Base-by-base conservation (phyloP, 2,113 vertebrate species). In the Diadophis punctatus region DNA sequence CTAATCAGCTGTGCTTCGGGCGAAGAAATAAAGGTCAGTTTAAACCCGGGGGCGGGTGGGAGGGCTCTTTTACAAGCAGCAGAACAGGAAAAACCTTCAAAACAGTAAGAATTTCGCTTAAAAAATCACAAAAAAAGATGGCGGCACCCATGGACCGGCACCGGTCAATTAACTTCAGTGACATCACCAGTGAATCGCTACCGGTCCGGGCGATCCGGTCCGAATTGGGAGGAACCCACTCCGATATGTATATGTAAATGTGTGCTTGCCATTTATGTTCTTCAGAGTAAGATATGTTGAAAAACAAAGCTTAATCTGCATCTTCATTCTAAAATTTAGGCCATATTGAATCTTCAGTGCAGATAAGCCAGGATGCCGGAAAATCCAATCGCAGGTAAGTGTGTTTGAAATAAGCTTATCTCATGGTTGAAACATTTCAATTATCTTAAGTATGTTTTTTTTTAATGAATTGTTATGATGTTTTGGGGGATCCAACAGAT, bases 381-480 rank as follows among this genome's bases (percentile, higher is more conserved):
- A 96, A 98, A 98, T 93, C 97, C 97, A n/a, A 97, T 96, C 52
- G 92, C 97, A 96, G 97, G 98, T 98, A 97, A 0, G 88, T 96
- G 8, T 12, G 16, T 43, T 92, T 86, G 49, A 90, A 80, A 43
- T 80, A 39, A 25, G 1, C 23, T 74, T 74, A 46, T 30, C 2
- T 68, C 88, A 10, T 94, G 80, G 43, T 51, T 63, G 23, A 90
- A 51, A n/a, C n/a, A 60, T 30, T 91, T 48, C 90, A 90, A 90
- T 20, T 5, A 46, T 63, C n/a, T 18, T 27, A 90, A 11, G 63
- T 90, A 74, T 60, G 0, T 0, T 87, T 86, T 30, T 43, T 8
- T 91, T 97, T 68, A 96, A 80, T 43, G 34, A 80, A 80, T 43
- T 53, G 0, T 27, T 30, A 30, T 58, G 0, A 58, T 92, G 0